Percentiles rank a stretch among this genome's conserved stretches.
phyloP scores from a whole-genome alignment of 2,888 invertebrate genomes.

The Malthinus flaveolus region DNA sequence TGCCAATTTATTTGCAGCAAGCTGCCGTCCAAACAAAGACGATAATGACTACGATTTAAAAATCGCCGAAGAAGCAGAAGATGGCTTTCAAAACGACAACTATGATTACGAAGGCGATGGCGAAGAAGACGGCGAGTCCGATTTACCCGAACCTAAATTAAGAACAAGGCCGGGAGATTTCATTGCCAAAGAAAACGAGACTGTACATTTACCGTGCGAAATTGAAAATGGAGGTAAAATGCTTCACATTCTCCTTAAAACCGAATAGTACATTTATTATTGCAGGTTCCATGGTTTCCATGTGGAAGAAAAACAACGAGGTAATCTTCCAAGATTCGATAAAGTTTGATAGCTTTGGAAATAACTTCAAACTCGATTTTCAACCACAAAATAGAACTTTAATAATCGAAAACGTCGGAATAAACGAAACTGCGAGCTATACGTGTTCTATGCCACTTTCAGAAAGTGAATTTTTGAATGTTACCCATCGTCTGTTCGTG shows the following conservation, averaged over 20 bases:
- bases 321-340: conserved; percentile 36
- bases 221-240: conserved; percentile 44
- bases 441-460: conserved; percentile 16
- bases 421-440: conserved; percentile 24
- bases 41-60: conserved; percentile 19
- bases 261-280: conserved; percentile 2
- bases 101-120: conserved; percentile 39
- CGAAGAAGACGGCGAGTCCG: conserved; percentile 38
- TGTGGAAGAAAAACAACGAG: conserved; percentile 37
- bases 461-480: neutral
- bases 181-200: conserved; percentile 42
- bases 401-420: conserved; percentile 20
- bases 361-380: conserved; percentile 8
- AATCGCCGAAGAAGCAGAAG: conserved; percentile 6
- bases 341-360: conserved; percentile 14
- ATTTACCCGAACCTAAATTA: conserved; percentile 22
- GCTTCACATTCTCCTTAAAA: neutral
- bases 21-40: conserved; percentile 24
- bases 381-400: conserved; percentile 12
- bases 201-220: conserved; percentile 49
- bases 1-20: conserved; percentile 19
- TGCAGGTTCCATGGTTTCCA: conserved; percentile 32
- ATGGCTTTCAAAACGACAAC: conserved; percentile 37
- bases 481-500: conserved; percentile 21
- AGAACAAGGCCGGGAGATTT: conserved; percentile 38